Evolutionary conservation across 2,888 invertebrate species (phyloP), one percentile per base, ranked within the genome.

Genomic region (Agrilus mali): DNA sequence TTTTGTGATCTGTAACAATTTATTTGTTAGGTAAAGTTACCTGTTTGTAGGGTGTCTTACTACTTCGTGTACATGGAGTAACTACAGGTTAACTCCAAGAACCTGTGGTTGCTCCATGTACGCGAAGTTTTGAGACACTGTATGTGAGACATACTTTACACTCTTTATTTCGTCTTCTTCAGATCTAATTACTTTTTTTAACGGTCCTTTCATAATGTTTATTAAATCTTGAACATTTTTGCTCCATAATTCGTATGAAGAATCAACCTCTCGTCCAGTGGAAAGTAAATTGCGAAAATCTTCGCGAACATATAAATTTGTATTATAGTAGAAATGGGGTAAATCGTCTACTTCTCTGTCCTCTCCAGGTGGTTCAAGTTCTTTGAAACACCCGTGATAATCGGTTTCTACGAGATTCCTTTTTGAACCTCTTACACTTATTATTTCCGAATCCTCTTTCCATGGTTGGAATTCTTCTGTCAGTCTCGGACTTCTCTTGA

Each of bases 211-310:
- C 27, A 27, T 27, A 38, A 53, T 35, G 16, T 50, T 20, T 35
- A 54, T 50, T 31, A 57, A 43, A 48, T 56, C 51, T 41, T 63
- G 59, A 1, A 64, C 59, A 41, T 64, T 63, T 43, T 54, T 52
- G 43, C 56, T 65, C 65, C 65, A 65, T 34, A 65, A 42, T 27
- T 22, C 38, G 57, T 52, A 42, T 57, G 55, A 39, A 57, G 57
- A n/a, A 54, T 50, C 0, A 50, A 44, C n/a, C 60, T 47, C 38
- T 54, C 45, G 14, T n/a, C 58, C 61, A 40, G 55, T 54, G 4
- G 57, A 54, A 16, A 64, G 49, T 56, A 60, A 58, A 50, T 66
- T 59, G 22, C 63, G 50, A 44, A 67, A 65, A 46, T 67, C 66
- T 50, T 65, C 64, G 12, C 66, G 50, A 2, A 66, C 57, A 44